Evolutionary conservation across 2,888 invertebrate species (phyloP).

Genomic region (Muschampia plurimacula): DNA sequence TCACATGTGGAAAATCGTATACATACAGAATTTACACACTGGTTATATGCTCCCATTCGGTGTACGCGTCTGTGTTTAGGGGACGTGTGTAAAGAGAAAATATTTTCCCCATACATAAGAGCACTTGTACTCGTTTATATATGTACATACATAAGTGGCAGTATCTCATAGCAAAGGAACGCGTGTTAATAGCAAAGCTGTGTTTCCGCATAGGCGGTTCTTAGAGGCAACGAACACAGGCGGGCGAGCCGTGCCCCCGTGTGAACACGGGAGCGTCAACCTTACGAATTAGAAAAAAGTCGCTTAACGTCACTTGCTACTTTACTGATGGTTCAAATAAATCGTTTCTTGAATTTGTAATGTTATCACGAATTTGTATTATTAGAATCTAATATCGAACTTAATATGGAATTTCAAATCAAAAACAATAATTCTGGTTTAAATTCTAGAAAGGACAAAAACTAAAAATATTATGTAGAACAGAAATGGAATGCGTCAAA

Average conservation of each 20-base stretch:
- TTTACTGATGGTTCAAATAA: slow-evolving; percentile 38
- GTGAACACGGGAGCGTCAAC: slow-evolving; percentile 83
- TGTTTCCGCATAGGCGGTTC: slow-evolving; percentile 83
- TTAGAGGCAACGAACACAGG: slow-evolving; percentile 74
- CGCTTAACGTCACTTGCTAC: slow-evolving; percentile 60
- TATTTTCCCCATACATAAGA: slow-evolving; percentile 58
- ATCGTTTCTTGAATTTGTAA: slow-evolving; percentile 39
- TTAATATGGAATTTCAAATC: slow-evolving; percentile 48
- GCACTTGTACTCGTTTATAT: slow-evolving; percentile 53
- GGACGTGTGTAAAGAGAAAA: slow-evolving; percentile 69
- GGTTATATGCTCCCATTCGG: slow-evolving; percentile 59
- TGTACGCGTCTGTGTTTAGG: slow-evolving; percentile 55
- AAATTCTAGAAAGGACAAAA: slow-evolving; percentile 25
- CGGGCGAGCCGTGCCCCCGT: slow-evolving; percentile 73
- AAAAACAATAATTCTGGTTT: slow-evolving; percentile 15
- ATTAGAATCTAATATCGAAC: slow-evolving; percentile 12
- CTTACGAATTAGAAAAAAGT: slow-evolving; percentile 82
- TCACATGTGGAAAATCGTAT: slow-evolving; percentile 70
- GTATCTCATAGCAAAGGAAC: slow-evolving; percentile 82
- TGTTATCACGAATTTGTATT: slow-evolving; percentile 32
- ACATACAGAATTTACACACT: slow-evolving; percentile 66
- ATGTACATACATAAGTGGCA: slow-evolving; percentile 74
- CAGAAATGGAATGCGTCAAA: slow-evolving; percentile 55
- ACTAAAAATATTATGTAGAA: slow-evolving; percentile 35
- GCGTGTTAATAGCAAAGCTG: slow-evolving; percentile 82